Evolutionary conservation across 2,888 invertebrate species (phyloP).

Genomic region (Rhogogaster chlorosoma): DNA sequence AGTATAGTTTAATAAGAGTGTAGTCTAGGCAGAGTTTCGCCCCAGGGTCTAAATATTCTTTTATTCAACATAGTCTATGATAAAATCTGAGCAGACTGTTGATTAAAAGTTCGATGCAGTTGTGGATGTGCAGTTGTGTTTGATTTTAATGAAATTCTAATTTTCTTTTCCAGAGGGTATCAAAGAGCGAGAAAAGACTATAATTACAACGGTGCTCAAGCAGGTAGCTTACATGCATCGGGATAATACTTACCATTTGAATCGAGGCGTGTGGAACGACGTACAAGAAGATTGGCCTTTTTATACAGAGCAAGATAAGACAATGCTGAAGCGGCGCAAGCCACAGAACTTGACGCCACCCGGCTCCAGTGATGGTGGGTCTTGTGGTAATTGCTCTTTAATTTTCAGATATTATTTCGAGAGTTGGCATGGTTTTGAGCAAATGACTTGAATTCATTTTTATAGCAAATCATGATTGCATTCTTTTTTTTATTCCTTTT

Average conservation of each 20-base stretch:
- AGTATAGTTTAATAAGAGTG: conserved; percentile 1
- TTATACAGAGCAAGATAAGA: conserved; percentile 93
- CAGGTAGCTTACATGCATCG: conserved; percentile 88
- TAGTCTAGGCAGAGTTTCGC: background rate
- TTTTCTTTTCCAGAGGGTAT: conserved; percentile 87
- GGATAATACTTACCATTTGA: conserved; percentile 94
- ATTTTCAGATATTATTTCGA: background rate
- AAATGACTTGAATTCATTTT: background rate
- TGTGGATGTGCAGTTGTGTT: no score
- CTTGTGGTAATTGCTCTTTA: conserved; percentile 79
- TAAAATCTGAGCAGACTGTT: background rate
- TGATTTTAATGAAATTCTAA: background rate
- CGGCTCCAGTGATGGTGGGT: conserved; percentile 89
- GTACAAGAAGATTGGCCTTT: conserved; percentile 97
- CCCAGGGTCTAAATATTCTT: background rate
- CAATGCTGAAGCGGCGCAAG: conserved; percentile 93
- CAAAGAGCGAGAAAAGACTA: conserved; percentile 89
- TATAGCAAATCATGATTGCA: background rate
- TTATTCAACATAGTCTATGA: conserved; percentile 1
- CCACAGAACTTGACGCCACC: conserved; percentile 95
- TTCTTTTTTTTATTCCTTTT: background rate
- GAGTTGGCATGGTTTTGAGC: background rate
- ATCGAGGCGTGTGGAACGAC: conserved; percentile 94
- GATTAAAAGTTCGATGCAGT: background rate
- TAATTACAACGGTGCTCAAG: conserved; percentile 88